Conservation (phyloP, 1,140 invertebrate species). For the Magallana angulata region DNA sequence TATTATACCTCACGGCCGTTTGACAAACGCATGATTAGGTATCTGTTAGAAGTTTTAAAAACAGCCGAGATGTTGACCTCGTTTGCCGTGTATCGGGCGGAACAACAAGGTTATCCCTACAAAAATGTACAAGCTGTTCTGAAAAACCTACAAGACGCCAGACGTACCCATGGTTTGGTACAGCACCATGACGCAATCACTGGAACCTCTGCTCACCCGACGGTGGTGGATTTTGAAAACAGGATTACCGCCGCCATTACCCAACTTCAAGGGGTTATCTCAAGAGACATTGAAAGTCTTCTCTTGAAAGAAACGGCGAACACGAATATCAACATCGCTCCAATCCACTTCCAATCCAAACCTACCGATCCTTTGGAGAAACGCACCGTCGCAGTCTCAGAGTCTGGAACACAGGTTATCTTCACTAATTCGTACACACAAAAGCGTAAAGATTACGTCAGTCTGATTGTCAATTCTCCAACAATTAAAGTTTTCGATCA, state of each 20-base stretch:
- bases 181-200: constrained; percentile 99
- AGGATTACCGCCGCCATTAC: constrained; percentile 81
- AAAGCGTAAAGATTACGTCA: constrained; percentile 62
- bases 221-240: constrained; percentile 94
- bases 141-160: constrained; percentile 83
- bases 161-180: constrained; percentile 92
- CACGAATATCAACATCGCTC: constrained; percentile 38
- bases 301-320: constrained; percentile 56
- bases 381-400: constrained; percentile 46
- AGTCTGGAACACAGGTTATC: constrained; percentile 53
- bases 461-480: constrained; percentile 55
- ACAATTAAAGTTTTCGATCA: constrained; percentile 52
- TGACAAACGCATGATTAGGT: constrained; percentile 90
- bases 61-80: constrained; percentile 68
- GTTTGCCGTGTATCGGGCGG: constrained; percentile 61
- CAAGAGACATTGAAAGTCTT: constrained; percentile 57
- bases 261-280: constrained; percentile 56
- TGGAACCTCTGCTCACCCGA: constrained; percentile 94
- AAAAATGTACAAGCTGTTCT: constrained; percentile 42
- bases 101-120: constrained; percentile 46
- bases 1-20: constrained; percentile 96
- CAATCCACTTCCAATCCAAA: constrained; percentile 9
- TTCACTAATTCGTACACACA: constrained; percentile 68
- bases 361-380: constrained; percentile 39
- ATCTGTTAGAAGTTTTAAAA: constrained; percentile 90